A percentile compares a stretch with the other conserved stretches of the same genome.
Conservation (phyloP, 2,888 invertebrate species). For the Philopedon plagiatum region DNA sequence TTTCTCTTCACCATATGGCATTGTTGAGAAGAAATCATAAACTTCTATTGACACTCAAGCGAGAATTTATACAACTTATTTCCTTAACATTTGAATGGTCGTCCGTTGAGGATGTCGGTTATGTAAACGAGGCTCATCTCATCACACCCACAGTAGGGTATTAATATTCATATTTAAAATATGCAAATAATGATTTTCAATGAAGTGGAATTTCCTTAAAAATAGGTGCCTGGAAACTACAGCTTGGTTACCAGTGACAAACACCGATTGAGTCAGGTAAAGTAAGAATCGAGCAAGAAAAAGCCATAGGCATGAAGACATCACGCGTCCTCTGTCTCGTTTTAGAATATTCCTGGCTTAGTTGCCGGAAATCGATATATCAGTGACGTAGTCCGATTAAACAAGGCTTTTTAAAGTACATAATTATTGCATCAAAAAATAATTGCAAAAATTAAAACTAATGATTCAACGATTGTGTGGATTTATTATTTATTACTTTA, state of each 20-base stretch:
- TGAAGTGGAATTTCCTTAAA: conserved; percentile 19
- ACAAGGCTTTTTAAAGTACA: too few species aligned
- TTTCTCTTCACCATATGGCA: conserved; percentile 16
- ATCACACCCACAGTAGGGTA: conserved; percentile 18
- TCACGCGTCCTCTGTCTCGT: too few species aligned
- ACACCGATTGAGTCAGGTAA: too few species aligned
- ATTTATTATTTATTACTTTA: too few species aligned
- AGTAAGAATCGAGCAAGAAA: too few species aligned
- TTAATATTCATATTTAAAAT: conserved; percentile 31
- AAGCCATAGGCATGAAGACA: too few species aligned
- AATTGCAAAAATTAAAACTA: too few species aligned
- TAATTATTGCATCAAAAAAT: too few species aligned
- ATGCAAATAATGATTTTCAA: conserved; percentile 23
- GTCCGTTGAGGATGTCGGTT: conserved; percentile 3
- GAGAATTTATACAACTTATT: conserved; percentile 23
- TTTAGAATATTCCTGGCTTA: too few species aligned
- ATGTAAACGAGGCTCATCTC: conserved; percentile 7
- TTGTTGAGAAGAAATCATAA: conserved; percentile 7
- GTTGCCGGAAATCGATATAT: too few species aligned
- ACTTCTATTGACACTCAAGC: conserved; percentile 17
- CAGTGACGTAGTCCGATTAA: too few species aligned
- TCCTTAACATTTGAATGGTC: conserved; percentile 22
- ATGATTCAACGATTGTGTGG: too few species aligned
- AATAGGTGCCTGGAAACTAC: neutral
- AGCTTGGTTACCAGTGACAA: neutral